Evolutionary conservation across 2,888 invertebrate species (phyloP).

Genomic region (Ceraclea dissimilis): DNA sequence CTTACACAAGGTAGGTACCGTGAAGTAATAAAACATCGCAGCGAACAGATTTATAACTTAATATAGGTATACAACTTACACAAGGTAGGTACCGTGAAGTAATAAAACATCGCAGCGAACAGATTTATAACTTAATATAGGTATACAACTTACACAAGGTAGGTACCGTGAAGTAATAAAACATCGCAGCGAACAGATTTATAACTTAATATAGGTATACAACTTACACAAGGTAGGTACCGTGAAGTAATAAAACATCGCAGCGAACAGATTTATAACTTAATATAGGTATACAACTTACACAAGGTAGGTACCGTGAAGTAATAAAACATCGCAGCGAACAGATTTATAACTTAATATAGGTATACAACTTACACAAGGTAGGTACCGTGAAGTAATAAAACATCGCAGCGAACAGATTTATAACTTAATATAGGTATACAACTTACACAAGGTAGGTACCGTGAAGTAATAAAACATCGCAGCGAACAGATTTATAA

Average conservation of each 20-base stretch:
- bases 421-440: background rate
- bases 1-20: background rate
- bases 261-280: background rate
- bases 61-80: background rate
- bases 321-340: background rate
- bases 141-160: background rate
- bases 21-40: background rate
- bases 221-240: background rate
- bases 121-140: background rate
- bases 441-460: background rate
- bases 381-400: background rate
- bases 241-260: background rate
- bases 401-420: background rate
- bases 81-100: background rate
- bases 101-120: background rate
- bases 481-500: background rate
- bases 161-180: background rate
- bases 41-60: background rate
- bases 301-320: background rate
- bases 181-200: background rate
- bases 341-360: constrained; percentile 1
- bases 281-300: background rate
- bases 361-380: background rate
- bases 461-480: background rate
- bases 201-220: background rate